These are phyloP conservation scores for Labroides dimidiatus DNA, from an alignment of 2,797 vertebrate species.

Conservation along the genomic window DNA sequence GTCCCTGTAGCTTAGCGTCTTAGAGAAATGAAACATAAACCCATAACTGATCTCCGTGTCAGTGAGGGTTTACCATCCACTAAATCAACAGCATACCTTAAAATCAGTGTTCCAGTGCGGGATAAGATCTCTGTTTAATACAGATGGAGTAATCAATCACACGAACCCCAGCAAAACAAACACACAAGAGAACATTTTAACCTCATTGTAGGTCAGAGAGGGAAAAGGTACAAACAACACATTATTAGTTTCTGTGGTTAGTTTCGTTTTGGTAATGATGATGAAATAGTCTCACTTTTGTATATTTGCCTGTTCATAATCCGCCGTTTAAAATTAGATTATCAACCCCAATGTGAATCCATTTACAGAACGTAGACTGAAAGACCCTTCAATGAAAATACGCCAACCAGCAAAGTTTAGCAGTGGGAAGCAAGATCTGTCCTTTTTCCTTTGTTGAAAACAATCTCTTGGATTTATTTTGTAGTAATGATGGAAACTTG, in stretches of 20 bases:
- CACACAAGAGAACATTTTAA: constrained; percentile 1
- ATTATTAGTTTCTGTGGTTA: neutral
- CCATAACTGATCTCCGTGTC: constrained; percentile 3
- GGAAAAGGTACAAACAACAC: neutral
- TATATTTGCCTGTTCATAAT: too few species aligned
- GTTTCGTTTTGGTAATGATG: too few species aligned
- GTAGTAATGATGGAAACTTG: too few species aligned
- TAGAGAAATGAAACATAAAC: constrained; percentile 11
- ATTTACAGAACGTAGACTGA: too few species aligned
- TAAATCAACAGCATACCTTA: constrained; percentile 15
- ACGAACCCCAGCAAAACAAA: constrained; percentile 10
- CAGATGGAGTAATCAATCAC: constrained; percentile 25
- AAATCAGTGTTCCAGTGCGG: constrained; percentile 41
- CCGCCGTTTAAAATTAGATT: too few species aligned
- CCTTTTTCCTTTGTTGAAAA: too few species aligned
- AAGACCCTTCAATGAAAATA: too few species aligned
- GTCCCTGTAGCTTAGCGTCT: neutral
- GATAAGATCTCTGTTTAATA: constrained; percentile 44
- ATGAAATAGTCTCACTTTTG: too few species aligned
- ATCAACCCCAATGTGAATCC: too few species aligned
- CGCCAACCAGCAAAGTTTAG: too few species aligned
- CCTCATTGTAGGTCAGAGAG: neutral
- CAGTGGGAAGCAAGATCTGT: too few species aligned
- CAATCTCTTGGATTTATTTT: too few species aligned
- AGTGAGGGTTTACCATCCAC: constrained; percentile 6